These are phyloP conservation scores for Drosophila nasuta DNA, from an alignment of 1,140 invertebrate genomes.

Conservation along the genomic window DNA sequence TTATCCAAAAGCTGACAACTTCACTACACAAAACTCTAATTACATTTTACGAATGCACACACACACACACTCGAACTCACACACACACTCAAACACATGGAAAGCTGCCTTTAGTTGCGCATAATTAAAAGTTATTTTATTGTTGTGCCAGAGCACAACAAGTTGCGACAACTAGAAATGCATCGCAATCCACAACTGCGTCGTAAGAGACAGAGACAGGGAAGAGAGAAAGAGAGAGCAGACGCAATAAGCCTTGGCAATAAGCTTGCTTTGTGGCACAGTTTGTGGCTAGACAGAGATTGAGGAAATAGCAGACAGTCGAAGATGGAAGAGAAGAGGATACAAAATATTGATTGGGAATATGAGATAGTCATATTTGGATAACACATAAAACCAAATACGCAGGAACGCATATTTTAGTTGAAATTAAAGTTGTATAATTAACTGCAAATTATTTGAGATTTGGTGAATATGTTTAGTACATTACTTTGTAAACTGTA, in stretches of 20 bases:
- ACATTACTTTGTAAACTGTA: no score
- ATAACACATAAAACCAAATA: no score
- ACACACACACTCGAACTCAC: constrained; percentile 1
- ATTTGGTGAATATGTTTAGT: no score
- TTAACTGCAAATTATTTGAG: no score
- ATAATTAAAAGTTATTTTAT: constrained; percentile 84
- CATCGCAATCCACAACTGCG: background rate
- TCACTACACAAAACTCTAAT: constrained; percentile 81
- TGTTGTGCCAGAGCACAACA: constrained; percentile 58
- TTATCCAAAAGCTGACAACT: constrained; percentile 82
- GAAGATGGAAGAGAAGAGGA: background rate
- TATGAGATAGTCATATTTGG: no score
- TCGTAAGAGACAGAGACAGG: background rate
- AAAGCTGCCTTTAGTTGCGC: constrained; percentile 61
- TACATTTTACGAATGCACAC: constrained; percentile 73
- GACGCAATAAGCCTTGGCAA: constrained; percentile 32
- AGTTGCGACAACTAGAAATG: constrained; percentile 43
- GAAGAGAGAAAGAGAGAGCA: background rate
- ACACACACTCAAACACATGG: background rate
- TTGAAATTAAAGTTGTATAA: no score
- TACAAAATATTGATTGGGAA: background rate
- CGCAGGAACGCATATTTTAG: no score
- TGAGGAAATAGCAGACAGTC: background rate
- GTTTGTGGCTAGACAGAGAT: background rate
- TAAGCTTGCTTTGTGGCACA: constrained; percentile 4